phyloP scores from a whole-genome alignment of 2,797 vertebrate species.

The Crocidura indochinensis region DNA sequence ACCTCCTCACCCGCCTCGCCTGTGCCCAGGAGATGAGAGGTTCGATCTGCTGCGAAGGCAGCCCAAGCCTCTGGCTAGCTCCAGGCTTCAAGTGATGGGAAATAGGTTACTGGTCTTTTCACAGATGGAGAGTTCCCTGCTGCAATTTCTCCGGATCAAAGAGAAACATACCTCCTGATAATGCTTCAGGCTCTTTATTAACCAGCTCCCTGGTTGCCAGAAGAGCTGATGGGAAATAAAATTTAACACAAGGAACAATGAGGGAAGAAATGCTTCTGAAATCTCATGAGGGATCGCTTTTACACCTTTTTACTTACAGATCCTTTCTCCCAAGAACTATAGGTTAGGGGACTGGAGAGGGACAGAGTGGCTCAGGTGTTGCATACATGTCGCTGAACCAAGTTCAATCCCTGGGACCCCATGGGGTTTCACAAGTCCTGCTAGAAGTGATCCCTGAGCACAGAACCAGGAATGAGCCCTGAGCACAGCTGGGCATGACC shows the following conservation, averaged over 20 bases:
- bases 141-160: conserved; percentile 28
- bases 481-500: no score
- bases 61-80: neutral
- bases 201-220: neutral
- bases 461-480: no score
- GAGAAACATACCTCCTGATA: neutral
- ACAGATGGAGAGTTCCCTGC: neutral
- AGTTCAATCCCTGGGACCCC: no score
- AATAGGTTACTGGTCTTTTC: conserved; percentile 20
- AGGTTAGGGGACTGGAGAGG: no score
- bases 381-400: no score
- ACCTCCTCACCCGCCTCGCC: neutral
- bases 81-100: neutral
- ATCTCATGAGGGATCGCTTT: neutral
- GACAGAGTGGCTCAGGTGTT: no score
- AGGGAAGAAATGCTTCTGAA: neutral
- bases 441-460: no score
- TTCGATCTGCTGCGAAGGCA: no score
- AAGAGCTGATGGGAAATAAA: neutral
- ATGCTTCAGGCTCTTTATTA: conserved; percentile 1
- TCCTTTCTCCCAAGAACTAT: neutral
- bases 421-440: no score
- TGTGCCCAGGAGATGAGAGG: no score
- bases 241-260: neutral
- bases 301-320: neutral